Evolutionary conservation across 2,797 vertebrate genomes (phyloP).

Genomic region (Phoebastria nigripes): DNA sequence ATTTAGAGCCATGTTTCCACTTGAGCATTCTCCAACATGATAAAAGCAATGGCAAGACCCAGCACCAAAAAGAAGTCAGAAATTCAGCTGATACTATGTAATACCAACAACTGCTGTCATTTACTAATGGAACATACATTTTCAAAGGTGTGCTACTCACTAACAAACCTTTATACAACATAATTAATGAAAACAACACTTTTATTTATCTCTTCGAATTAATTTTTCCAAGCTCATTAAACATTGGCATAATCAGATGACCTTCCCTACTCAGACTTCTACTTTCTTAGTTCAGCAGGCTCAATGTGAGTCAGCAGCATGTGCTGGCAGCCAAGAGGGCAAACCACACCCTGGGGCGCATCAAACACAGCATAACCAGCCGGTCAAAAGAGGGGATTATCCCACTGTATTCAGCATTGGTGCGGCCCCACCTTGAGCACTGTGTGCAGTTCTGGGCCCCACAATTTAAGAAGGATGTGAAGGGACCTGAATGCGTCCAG

Average conservation of each 20-base stretch:
- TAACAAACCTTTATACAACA: not conserved
- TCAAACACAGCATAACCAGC: accelerated
- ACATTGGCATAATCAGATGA: not conserved
- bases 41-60: not conserved
- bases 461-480: too few species aligned
- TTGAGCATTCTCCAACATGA: not conserved
- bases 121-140: not conserved
- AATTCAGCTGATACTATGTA: not conserved
- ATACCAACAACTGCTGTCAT: not conserved
- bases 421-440: too few species aligned
- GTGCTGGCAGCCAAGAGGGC: not conserved
- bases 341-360: accelerated
- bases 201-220: not conserved
- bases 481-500: too few species aligned
- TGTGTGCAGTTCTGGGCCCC: too few species aligned
- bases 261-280: not conserved
- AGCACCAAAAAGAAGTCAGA: not conserved
- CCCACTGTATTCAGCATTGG: accelerated
- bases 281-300: not conserved
- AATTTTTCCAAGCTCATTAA: not conserved
- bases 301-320: not conserved
- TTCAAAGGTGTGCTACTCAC: not conserved
- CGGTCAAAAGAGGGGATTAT: not conserved
- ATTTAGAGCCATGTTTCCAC: not conserved
- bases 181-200: not conserved